phyloP scores from a whole-genome alignment of 2,888 invertebrate species.

The Eupithecia inturbata region DNA sequence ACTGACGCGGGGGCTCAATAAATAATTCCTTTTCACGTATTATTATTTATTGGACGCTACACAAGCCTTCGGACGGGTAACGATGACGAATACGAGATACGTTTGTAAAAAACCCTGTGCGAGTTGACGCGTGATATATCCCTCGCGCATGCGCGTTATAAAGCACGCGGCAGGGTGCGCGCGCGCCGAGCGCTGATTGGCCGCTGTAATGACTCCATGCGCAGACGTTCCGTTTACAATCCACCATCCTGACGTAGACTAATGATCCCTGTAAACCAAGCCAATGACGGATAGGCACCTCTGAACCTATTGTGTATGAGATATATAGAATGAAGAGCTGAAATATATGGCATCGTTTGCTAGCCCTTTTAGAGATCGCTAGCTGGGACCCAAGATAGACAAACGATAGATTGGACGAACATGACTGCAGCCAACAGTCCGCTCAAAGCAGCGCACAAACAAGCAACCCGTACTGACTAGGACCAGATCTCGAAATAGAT shows the following conservation, averaged over 20 bases:
- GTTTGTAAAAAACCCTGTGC: constrained; percentile 77
- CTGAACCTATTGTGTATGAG: constrained; percentile 75
- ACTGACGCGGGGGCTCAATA: constrained; percentile 67
- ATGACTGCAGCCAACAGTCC: constrained; percentile 29
- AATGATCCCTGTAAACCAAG: constrained; percentile 70
- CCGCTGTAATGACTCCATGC: constrained; percentile 69
- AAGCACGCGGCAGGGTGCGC: constrained; percentile 80
- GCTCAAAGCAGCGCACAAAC: constrained; percentile 23
- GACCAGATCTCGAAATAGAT: background rate
- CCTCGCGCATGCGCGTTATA: constrained; percentile 71
- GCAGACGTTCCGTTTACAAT: constrained; percentile 64
- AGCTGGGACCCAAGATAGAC: constrained; percentile 44
- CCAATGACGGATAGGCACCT: constrained; percentile 82
- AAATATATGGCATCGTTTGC: constrained; percentile 60
- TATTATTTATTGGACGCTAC: constrained; percentile 76
- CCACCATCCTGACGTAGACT: constrained; percentile 69
- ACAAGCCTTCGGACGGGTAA: constrained; percentile 65
- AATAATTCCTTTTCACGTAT: constrained; percentile 71
- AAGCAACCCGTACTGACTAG: background rate
- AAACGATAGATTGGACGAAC: constrained; percentile 41
- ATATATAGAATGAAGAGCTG: constrained; percentile 57
- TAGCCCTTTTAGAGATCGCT: constrained; percentile 50
- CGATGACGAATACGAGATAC: constrained; percentile 83
- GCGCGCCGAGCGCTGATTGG: constrained; percentile 74
- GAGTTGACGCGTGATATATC: constrained; percentile 80